Base-by-base conservation (phyloP, 2,113 vertebrate genomes). In the Elgaria multicarinata region DNA sequence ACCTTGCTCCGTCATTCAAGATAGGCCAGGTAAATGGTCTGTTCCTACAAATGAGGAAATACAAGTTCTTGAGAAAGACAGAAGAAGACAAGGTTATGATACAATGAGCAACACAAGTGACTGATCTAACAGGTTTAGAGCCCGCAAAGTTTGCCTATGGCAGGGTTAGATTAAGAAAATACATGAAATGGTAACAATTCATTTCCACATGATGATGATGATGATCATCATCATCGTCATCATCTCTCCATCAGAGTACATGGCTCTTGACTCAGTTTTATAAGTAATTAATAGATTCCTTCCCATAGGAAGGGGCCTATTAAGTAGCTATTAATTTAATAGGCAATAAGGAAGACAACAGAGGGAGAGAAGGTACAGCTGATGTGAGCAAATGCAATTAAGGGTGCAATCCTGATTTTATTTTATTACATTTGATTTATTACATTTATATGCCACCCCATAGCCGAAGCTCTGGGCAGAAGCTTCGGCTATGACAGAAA, bases 1-100 rank as follows among this genome's bases (percentile, higher is more conserved):
- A 76, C 76, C 72, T 84, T 89, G 88, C 81, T 85, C 31, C 53
- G 82, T 85, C 81, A 78, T 42, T 55, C 9, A 50, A 87, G 53
- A 58, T 44, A 92, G 88, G 83, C 83, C 2, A 75, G 67, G 39
- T 18, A n/a, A 84, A 84, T 36, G 44, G 58, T 69, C 20, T 87
- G 53, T 20, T 28, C 46, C 87, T 78, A 58, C 16, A 71, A 80
- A 72, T 44, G 66, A 6, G 42, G 85, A 91, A 75, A 87, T 44
- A 16, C 28, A 76, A 26, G 13, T 82, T 76, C 1, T 75, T 7
- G 78, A 89, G 12, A 82, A 12, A 16, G 6, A 83, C 1, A 16
- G 26, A 13, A 89, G 18, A 44, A 46, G 50, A 36, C 71, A 93
- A 39, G 78, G 62, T 39, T 50, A 80, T 26, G 31, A 2, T 83